Conservation (phyloP, 2,888 invertebrate genomes). For the Hipparchia semele region DNA sequence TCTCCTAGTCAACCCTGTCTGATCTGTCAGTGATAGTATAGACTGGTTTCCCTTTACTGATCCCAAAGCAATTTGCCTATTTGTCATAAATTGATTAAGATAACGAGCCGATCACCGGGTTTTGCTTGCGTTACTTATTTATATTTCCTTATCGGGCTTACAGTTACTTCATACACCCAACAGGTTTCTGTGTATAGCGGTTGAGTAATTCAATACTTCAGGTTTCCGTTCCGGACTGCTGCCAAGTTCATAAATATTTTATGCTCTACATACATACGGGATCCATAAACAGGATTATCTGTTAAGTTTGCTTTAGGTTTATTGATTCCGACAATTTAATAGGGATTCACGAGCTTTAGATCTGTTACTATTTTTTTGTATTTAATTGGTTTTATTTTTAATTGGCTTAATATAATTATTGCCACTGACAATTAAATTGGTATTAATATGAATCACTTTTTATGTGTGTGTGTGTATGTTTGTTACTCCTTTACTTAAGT, state of each 20-base stretch:
- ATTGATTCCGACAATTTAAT: neutral
- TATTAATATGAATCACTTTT: neutral
- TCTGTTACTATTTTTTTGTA: no score
- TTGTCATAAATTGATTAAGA: conserved; percentile 25
- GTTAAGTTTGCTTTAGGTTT: conserved; percentile 3
- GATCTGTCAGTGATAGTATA: conserved; percentile 4
- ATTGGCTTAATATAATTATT: neutral
- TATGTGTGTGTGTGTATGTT: no score
- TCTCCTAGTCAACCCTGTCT: conserved; percentile 13
- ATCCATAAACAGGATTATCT: conserved; percentile 21
- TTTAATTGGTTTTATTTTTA: neutral
- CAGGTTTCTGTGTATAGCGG: conserved; percentile 54
- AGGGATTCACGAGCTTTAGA: neutral
- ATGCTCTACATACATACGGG: conserved; percentile 34
- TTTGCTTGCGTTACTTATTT: conserved; percentile 33
- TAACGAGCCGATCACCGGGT: conserved; percentile 24
- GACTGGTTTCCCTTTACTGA: conserved; percentile 11
- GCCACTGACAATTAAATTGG: no score
- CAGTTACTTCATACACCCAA: conserved; percentile 45
- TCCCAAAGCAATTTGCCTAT: conserved; percentile 21
- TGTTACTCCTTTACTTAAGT: no score
- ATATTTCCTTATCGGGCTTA: conserved; percentile 45
- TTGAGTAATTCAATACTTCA: conserved; percentile 55
- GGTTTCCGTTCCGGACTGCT: conserved; percentile 45
- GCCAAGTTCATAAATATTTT: conserved; percentile 38